These are phyloP conservation scores for Dryoscopus gambensis DNA, from an alignment of 2,113 vertebrate genomes.

Conservation along the genomic window DNA sequence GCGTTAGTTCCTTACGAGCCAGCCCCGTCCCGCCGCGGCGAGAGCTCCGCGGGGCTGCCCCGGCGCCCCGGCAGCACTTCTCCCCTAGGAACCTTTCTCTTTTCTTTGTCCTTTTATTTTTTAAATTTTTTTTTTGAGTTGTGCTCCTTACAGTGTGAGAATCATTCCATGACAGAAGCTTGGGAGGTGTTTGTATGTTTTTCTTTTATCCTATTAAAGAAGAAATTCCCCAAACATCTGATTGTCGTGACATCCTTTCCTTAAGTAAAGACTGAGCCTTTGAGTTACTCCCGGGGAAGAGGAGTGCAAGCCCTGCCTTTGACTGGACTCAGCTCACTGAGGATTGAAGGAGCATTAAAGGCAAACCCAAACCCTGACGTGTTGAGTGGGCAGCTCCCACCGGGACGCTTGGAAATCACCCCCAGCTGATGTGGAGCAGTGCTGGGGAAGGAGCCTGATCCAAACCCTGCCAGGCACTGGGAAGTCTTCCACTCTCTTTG, in stretches of 20 bases:
- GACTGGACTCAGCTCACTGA: not conserved
- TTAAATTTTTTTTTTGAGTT: not conserved
- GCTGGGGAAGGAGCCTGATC: not conserved
- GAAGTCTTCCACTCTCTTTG: not conserved
- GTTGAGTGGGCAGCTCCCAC: not conserved
- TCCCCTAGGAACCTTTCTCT: not conserved
- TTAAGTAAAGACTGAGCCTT: not conserved
- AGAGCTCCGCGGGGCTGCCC: not conserved
- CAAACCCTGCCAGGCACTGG: not conserved
- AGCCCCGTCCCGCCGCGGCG: not conserved
- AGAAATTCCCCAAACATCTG: conserved; percentile 23
- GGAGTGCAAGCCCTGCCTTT: not conserved
- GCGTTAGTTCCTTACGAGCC: not conserved
- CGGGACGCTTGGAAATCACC: not conserved
- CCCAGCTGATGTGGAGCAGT: not conserved
- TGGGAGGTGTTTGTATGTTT: conserved; percentile 37
- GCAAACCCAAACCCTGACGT: not conserved
- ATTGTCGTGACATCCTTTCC: conserved; percentile 42
- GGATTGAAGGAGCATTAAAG: not conserved
- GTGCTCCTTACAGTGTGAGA: conserved; percentile 27
- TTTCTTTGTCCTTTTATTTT: not conserved
- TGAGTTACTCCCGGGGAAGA: not conserved
- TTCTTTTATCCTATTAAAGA: conserved; percentile 42
- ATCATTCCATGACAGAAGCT: conserved; percentile 37
- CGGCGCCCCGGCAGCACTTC: not conserved